Evolutionary conservation across 1,140 invertebrate species (phyloP).

Genomic region (Nomia melanderi): DNA sequence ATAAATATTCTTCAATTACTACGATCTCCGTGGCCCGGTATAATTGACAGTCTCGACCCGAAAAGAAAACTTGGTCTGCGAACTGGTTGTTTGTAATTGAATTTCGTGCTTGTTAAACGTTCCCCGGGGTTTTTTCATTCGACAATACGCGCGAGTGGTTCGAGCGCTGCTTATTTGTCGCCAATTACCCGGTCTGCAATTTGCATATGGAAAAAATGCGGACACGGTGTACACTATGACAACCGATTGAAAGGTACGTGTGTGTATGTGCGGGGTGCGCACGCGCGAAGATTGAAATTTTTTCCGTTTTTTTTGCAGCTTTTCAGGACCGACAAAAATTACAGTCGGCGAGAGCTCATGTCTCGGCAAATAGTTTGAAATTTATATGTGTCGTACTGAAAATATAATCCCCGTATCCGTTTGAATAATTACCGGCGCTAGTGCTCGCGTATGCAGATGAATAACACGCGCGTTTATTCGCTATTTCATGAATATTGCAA

Average conservation of each 20-base stretch:
- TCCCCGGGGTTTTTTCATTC: background rate
- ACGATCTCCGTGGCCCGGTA: background rate
- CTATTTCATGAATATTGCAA: conserved; percentile 26
- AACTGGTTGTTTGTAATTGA: background rate
- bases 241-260: background rate
- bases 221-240: background rate
- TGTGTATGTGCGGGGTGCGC: background rate
- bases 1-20: background rate
- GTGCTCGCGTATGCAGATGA: background rate
- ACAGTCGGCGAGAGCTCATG: background rate
- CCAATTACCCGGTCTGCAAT: background rate
- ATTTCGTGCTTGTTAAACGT: background rate
- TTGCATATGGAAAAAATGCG: background rate
- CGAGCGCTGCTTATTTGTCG: background rate
- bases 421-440: conserved; percentile 10
- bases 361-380: background rate
- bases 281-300: background rate
- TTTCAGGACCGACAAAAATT: background rate
- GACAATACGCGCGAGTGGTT: background rate
- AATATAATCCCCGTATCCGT: background rate
- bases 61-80: background rate
- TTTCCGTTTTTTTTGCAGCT: background rate
- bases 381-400: background rate
- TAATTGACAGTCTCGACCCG: conserved; percentile 24
- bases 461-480: background rate